Evolutionary conservation across 2,888 invertebrate species (phyloP), one percentile per base, ranked within the genome.

Genomic region (Reticulitermes lucifugus): DNA sequence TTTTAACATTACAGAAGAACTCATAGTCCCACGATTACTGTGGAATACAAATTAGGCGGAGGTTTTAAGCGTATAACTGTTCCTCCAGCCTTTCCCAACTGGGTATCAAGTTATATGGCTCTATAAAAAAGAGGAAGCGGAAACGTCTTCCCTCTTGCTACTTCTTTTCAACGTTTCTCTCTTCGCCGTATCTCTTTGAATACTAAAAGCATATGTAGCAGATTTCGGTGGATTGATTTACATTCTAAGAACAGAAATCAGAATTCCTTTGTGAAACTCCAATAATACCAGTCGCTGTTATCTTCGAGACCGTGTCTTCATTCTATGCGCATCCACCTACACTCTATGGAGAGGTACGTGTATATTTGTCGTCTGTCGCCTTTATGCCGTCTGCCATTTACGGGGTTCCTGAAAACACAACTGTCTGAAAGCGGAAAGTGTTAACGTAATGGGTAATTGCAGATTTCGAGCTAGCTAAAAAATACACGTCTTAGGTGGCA

Each of bases 231-330:
- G 25, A 65, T 65, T 65, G n/a, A 65, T 65, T 65, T 65, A n/a
- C 65, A 25, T 65, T 65, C 65, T 25, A 65, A 65, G 65, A 65
- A 65, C 65, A 65, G 65, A 65, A 65, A n/a, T 65, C 65, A 4
- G 25, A 65, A 25, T 65, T 65, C 25, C 25, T 65, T 65, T 65
- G 65, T 65, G 25, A 25, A 65, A 25, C 25, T 65, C 25, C 65
- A 65, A 65, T 65, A 65, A 65, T n/a, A 65, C n/a, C 65, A 5
- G 25, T 65, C 25, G 6, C 12, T 10, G 65, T 25, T 5, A 25
- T 25, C 25, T 25, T n/a, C 6, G 25, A 65, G 5, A 65, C 25
- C 9, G n/a, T n/a, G 65, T 25, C 65, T 65, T 5, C 25, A 25
- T 14, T n/a, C 35, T 25, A 10, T 65, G 7, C 6, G n/a, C 10